Base-by-base conservation (phyloP, 2,888 invertebrate genomes). In the Polyploca ridens region DNA sequence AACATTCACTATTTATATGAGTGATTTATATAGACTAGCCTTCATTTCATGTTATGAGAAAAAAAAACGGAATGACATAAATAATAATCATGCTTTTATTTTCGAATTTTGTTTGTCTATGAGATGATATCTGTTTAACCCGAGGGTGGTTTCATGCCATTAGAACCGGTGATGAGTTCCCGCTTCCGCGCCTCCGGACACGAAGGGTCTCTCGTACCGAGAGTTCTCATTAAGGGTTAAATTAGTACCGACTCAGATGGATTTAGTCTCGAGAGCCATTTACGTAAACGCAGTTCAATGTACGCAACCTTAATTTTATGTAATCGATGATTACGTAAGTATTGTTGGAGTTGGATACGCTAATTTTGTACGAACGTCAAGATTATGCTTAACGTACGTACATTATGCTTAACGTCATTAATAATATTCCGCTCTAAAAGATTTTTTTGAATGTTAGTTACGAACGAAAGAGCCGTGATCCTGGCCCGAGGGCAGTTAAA, bases 171-270 rank as follows among this genome's bases (percentile, higher is more conserved):
- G 90, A 91, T 90, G 91, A 89, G 88, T 79, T 83, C 86, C 83
- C 82, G 84, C 82, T 87, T 89, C 89, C 89, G 82, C 84, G 90
- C 90, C 90, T 88, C 86, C 82, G 90, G 90, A 76, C 85, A 87
- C 69, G 82, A 73, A 85, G 88, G 89, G 86, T 77, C 81, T 78
- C 71, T 81, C 73, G 74, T 81, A 81, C 78, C 64, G 70, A 77
- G 77, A 81, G 79, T 83, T 83, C 88, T 90, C 90, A 91, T 91
- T 91, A 90, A 86, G 84, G 82, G 84, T 84, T 84, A 87, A 86
- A 88, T 90, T 90, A 89, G 86, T 84, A 79, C 71, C 70, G 76
- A 77, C 83, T 84, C 81, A 78, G 81, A 81, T 82, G 81, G 80
- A 86, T 87, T 83, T 76, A 78, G 76, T 76, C 68, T 78, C 71